Evolutionary conservation across 2,113 vertebrate genomes (phyloP), one percentile per base, ranked within the genome.

Genomic region (Cynocephalus volans): DNA sequence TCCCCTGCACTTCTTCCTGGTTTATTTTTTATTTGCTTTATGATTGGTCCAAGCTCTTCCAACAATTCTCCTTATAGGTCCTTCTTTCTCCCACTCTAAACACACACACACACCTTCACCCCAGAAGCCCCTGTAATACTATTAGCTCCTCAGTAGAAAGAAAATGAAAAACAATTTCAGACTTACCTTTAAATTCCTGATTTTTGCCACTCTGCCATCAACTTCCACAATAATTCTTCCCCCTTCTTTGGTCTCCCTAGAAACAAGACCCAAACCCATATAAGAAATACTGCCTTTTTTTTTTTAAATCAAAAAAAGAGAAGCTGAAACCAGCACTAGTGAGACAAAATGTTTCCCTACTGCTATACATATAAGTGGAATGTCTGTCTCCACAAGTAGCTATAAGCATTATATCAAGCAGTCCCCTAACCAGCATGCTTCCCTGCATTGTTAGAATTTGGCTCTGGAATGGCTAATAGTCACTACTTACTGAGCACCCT

Each of bases 121-220:
- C 41, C 15, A 94, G 54, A 96, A 96, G 50, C 15, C 58, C 72
- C 33, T 84, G 26, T 81, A 93, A 90, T n/a, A 60, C 76, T 72
- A 86, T 45, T 45, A 93, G 48, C 24, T 77, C 19, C 33, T 88
- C 28, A 45, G 14, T 72, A 45, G 26, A 21, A 67, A 93, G 45
- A 95, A 96, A 93, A 31, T 21, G 9, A 52, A 1, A n/a, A 89
- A 95, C 24, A 91, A 88, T n/a, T 94, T 70, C 82, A 97, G 90
- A 8, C 98, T 98, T 99, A 99, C 99, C 99, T 99, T 99, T 96
- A 99, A 96, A 97, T 99, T 99, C 98, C 96, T 99, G 93, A 99
- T 98, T 98, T 99, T 99, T 58, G 99, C 99, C 96, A 99, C 98
- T 98, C 99, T 99, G 95, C 99, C 99, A 95, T 99, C 99, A 98